Conservation (phyloP, 2,113 vertebrate species). For the Pycnonotus jocosus region DNA sequence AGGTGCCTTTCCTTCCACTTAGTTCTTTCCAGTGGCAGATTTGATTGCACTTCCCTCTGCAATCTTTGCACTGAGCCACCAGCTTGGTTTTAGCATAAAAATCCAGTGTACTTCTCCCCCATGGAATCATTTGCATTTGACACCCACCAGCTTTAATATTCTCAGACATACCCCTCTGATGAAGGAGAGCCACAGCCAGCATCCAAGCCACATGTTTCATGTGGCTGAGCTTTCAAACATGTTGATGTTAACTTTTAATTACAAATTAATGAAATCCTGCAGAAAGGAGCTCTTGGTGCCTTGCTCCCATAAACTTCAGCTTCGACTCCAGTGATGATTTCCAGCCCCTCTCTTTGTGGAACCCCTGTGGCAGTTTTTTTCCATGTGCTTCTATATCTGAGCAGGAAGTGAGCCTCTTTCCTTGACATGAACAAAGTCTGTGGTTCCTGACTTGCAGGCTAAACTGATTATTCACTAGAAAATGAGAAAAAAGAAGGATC, state of each 20-base stretch:
- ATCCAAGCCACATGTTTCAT: accelerated
- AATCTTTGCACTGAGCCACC: not conserved
- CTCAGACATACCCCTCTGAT: too few relatives aligned
- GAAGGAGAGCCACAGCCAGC: not conserved
- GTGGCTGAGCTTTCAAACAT: not conserved
- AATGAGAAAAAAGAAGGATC: not conserved
- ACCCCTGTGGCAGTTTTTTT: not conserved
- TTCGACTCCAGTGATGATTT: accelerated
- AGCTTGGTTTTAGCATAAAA: not conserved
- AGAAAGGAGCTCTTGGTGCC: not conserved
- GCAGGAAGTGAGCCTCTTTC: not conserved
- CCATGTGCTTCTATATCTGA: not conserved
- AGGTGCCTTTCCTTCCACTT: not conserved
- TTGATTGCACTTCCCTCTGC: not conserved
- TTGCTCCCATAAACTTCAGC: not conserved
- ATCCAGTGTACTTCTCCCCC: not conserved
- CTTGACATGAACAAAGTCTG: accelerated
- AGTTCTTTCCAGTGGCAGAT: not conserved
- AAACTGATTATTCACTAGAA: not conserved
- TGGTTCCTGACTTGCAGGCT: not conserved
- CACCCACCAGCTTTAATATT: not conserved
- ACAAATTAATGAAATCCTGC: not conserved
- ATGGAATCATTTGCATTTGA: not conserved
- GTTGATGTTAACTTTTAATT: not conserved
- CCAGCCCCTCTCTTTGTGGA: not conserved